Evolutionary conservation across 2,888 invertebrate genomes (phyloP).

Genomic region (Alsophila aescularia): DNA sequence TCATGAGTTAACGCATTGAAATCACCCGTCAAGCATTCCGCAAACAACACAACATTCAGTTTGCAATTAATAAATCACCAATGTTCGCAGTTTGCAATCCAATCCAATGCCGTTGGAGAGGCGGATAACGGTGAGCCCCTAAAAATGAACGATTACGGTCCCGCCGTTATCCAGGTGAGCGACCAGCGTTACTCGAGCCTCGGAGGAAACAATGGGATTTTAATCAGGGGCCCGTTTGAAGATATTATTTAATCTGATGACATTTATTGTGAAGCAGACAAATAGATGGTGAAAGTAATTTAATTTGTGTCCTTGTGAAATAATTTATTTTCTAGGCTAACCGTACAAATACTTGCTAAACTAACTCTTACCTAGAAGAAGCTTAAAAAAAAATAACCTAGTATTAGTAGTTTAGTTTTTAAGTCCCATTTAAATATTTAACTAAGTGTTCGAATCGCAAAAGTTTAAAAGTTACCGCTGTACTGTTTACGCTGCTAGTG

Average conservation of each 20-base stretch:
- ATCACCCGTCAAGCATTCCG: not conserved
- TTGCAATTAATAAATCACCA: slow-evolving; percentile 24
- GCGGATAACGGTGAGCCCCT: slow-evolving; percentile 29
- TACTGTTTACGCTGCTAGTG: no score
- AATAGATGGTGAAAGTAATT: not conserved
- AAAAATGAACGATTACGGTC: slow-evolving; percentile 55
- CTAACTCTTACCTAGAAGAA: no score
- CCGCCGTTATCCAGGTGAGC: slow-evolving; percentile 37
- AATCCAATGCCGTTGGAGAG: slow-evolving; percentile 16
- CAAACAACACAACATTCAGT: slow-evolving; percentile 18
- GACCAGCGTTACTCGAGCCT: slow-evolving; percentile 36
- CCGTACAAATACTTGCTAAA: no score
- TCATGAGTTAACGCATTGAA: not conserved
- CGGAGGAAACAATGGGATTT: slow-evolving; percentile 18
- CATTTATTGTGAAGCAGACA: slow-evolving; percentile 11
- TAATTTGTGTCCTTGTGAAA: not conserved
- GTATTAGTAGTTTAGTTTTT: no score
- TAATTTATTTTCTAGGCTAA: no score
- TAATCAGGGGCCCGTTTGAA: slow-evolving; percentile 11
- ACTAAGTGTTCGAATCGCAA: no score
- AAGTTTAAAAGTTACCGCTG: no score
- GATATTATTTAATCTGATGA: slow-evolving; percentile 16
- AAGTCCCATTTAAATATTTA: no score
- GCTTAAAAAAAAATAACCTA: no score
- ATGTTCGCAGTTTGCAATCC: slow-evolving; percentile 11